phyloP scores from a whole-genome alignment of 2,888 invertebrate genomes.

The Leptopilina myrica region DNA sequence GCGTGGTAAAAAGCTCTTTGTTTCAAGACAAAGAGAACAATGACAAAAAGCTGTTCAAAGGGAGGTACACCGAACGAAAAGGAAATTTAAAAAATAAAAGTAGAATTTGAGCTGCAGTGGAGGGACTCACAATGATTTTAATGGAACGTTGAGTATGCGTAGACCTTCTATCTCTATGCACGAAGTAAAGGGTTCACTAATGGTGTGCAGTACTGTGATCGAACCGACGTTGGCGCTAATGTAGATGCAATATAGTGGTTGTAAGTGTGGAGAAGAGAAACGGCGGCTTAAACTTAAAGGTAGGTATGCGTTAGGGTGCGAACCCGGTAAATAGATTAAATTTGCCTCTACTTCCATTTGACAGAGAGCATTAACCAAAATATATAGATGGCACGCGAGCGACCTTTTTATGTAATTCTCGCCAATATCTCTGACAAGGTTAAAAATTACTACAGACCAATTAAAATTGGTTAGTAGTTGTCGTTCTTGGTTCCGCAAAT shows the following conservation, averaged over 20 bases:
- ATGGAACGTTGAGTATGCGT: constrained; percentile 32
- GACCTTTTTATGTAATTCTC: constrained; percentile 21
- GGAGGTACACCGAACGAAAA: not conserved
- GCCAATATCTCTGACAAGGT: constrained; percentile 3
- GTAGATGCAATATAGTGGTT: constrained; percentile 49
- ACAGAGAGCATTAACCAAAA: constrained; percentile 62
- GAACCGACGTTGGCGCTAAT: constrained; percentile 44
- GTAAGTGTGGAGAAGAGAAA: constrained; percentile 42
- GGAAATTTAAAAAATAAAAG: constrained; percentile 26
- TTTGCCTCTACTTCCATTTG: constrained; percentile 66
- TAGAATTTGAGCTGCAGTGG: constrained; percentile 9
- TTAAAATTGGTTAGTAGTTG: too few species aligned
- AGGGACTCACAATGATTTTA: constrained; percentile 11
- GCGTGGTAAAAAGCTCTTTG: not conserved
- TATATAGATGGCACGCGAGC: constrained; percentile 73
- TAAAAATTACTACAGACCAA: too few species aligned
- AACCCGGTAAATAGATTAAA: constrained; percentile 69
- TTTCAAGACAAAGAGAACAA: not conserved
- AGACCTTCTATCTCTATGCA: constrained; percentile 34
- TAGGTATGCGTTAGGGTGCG: constrained; percentile 18
- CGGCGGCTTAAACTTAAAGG: constrained; percentile 5
- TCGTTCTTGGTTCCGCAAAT: not conserved
- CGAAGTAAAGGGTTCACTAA: constrained; percentile 67
- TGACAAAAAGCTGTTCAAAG: constrained; percentile 7
- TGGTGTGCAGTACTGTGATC: constrained; percentile 59